Percentiles rank a stretch among this genome's conserved stretches.
These are phyloP conservation scores for Leptinotarsa rubiginosa DNA, from an alignment of 2,888 invertebrate genomes.

Conservation along the genomic window DNA sequence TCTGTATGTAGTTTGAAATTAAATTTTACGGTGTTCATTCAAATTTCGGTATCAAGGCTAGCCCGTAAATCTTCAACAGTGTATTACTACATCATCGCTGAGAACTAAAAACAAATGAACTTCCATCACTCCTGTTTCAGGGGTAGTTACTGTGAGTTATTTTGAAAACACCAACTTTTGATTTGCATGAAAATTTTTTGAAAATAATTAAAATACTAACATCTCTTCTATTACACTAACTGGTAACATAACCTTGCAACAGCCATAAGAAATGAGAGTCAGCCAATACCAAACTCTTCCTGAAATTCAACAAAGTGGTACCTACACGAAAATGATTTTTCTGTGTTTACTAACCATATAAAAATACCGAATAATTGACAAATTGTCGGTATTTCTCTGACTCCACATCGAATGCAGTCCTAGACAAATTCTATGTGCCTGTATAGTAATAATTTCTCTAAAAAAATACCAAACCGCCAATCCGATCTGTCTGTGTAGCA, in stretches of 20 bases:
- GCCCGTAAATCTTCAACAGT: no score
- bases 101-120: no score
- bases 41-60: no score
- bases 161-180: no score
- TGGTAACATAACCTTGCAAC: slow-evolving; percentile 59
- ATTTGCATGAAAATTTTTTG: no score
- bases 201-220: slow-evolving; percentile 57
- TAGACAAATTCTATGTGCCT: slow-evolving; percentile 65
- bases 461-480: slow-evolving; percentile 55
- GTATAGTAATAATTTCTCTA: slow-evolving; percentile 61
- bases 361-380: slow-evolving; percentile 60
- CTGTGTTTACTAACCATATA: slow-evolving; percentile 42
- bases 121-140: no score
- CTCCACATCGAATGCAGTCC: slow-evolving; percentile 64
- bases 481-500: slow-evolving; percentile 52
- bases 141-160: no score
- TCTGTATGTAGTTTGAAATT: no score
- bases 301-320: slow-evolving; percentile 43
- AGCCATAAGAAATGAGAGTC: slow-evolving; percentile 64
- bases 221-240: no score
- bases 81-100: no score
- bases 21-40: no score
- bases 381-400: slow-evolving; percentile 60
- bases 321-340: slow-evolving; percentile 45
- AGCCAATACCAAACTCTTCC: slow-evolving; percentile 58